Evolutionary conservation across 2,113 vertebrate genomes (phyloP).

Genomic region (Myodes glareolus): DNA sequence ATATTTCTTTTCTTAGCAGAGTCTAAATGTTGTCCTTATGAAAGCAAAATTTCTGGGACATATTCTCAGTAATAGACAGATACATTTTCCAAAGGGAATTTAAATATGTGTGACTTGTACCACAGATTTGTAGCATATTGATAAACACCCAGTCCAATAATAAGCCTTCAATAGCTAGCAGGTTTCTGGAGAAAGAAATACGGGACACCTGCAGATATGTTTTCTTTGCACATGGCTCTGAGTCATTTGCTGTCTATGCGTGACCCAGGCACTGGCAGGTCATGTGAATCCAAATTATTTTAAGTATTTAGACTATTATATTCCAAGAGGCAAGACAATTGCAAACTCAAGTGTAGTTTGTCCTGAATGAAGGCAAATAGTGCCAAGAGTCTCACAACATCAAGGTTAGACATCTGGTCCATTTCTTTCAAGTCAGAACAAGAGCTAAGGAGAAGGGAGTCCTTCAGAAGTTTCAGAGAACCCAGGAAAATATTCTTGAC

Average conservation of each 20-base stretch:
- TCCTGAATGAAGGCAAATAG: neutral
- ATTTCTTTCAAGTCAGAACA: neutral
- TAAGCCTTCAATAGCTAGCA: neutral
- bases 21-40: neutral
- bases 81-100: neutral
- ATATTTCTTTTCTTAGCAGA: neutral
- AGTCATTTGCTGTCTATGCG: neutral
- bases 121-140: neutral
- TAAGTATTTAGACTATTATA: neutral
- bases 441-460: neutral
- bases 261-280: neutral
- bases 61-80: conserved; percentile 8
- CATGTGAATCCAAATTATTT: neutral
- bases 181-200: neutral
- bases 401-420: neutral
- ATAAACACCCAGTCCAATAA: neutral
- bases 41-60: neutral
- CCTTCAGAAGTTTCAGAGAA: neutral
- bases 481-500: neutral
- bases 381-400: neutral
- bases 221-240: neutral
- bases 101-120: neutral
- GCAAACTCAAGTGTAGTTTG: neutral
- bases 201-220: neutral
- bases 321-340: neutral